Conservation (phyloP, 2,113 vertebrate genomes). For the Hypanus sabinus region DNA sequence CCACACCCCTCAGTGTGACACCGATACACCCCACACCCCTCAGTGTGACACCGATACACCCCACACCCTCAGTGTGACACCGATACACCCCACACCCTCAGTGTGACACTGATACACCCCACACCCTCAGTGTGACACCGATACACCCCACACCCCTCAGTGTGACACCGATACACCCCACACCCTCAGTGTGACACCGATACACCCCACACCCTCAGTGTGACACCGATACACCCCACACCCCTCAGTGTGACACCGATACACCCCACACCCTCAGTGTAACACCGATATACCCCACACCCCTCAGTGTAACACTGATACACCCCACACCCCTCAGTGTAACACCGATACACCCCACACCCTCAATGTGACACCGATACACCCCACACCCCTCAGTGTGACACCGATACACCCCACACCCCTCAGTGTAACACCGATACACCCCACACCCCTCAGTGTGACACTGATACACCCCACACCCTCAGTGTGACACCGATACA, state of each 20-base stretch:
- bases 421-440: not conserved
- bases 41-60: not conserved
- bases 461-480: not conserved
- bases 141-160: not conserved
- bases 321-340: not conserved
- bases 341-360: not conserved
- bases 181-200: no score
- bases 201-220: no score
- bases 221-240: not conserved
- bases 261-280: no score
- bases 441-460: not conserved
- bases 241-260: no score
- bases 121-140: not conserved
- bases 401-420: not conserved
- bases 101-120: not conserved
- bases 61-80: not conserved
- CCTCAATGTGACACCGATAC: not conserved
- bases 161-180: not conserved
- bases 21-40: not conserved
- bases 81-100: not conserved
- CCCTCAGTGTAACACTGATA: not conserved
- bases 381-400: not conserved
- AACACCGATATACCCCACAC: not conserved
- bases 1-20: not conserved
- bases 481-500: no score